Conservation (phyloP, 2,113 vertebrate species). For the Xiphorhynchus elegans region DNA sequence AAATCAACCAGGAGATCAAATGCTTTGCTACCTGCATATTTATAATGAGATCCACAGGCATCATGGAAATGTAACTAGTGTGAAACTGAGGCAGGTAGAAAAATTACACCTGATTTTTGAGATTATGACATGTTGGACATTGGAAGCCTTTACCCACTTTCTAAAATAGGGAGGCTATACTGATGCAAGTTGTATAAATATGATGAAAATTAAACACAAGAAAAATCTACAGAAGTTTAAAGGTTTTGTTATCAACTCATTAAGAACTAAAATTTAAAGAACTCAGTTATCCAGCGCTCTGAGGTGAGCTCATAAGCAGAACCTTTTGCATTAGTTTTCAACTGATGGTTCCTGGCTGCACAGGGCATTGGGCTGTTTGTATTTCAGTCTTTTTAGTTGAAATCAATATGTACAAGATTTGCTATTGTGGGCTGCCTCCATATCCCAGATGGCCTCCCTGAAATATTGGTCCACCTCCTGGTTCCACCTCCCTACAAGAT, state of each 20-base stretch:
- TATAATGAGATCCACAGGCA: background rate
- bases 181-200: background rate
- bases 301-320: background rate
- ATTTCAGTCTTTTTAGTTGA: background rate
- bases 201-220: background rate
- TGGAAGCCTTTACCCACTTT: background rate
- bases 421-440: background rate
- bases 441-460: constrained; percentile 15
- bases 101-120: background rate
- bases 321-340: background rate
- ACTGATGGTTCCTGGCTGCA: background rate
- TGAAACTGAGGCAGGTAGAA: background rate
- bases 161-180: background rate
- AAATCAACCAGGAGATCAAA: background rate
- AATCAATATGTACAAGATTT: background rate
- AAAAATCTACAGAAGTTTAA: background rate
- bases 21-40: background rate
- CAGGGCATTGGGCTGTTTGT: background rate
- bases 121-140: background rate
- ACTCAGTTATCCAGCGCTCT: background rate
- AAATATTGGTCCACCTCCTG: constrained; percentile 7
- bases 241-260: background rate
- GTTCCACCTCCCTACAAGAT: constrained; percentile 41
- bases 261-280: background rate
- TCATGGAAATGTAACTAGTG: background rate